Conservation (phyloP, 2,797 vertebrate genomes). For the Megaceryle alcyon region DNA sequence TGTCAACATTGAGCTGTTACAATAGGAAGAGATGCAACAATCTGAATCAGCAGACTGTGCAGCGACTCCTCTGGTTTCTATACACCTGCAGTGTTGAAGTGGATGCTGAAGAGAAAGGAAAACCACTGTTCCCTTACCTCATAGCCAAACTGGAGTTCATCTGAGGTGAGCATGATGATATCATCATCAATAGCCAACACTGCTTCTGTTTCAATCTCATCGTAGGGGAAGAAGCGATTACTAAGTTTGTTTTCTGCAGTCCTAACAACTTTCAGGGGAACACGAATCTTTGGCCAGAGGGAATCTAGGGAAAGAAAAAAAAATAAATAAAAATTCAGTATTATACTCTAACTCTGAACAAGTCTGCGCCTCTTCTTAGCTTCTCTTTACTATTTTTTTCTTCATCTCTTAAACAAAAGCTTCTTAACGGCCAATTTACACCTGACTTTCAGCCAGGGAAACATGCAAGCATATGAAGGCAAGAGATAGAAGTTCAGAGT, state of each 20-base stretch:
- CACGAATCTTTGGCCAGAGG: constrained; percentile 94
- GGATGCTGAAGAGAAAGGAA: neutral
- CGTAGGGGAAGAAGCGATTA: constrained; percentile 97
- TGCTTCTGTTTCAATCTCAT: constrained; percentile 97
- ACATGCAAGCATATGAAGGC: neutral
- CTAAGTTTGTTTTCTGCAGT: constrained; percentile 98
- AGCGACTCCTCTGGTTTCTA: neutral
- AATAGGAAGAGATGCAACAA: neutral
- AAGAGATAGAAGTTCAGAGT: neutral
- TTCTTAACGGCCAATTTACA: neutral
- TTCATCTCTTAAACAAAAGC: neutral
- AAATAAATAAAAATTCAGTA: neutral
- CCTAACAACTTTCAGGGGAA: constrained; percentile 93
- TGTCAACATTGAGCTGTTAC: neutral
- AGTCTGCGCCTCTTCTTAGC: neutral
- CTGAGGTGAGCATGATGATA: constrained; percentile 98
- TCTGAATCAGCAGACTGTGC: neutral
- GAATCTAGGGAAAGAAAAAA: constrained; percentile 80
- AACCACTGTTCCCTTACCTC: constrained; percentile 82
- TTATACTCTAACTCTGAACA: neutral
- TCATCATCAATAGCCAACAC: constrained; percentile 97
- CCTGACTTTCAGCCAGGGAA: neutral
- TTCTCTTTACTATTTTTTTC: neutral
- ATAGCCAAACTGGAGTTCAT: constrained; percentile 98
- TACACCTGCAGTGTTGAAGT: neutral